Evolutionary conservation across 2,113 vertebrate genomes (phyloP).

Genomic region (Passer montanus): DNA sequence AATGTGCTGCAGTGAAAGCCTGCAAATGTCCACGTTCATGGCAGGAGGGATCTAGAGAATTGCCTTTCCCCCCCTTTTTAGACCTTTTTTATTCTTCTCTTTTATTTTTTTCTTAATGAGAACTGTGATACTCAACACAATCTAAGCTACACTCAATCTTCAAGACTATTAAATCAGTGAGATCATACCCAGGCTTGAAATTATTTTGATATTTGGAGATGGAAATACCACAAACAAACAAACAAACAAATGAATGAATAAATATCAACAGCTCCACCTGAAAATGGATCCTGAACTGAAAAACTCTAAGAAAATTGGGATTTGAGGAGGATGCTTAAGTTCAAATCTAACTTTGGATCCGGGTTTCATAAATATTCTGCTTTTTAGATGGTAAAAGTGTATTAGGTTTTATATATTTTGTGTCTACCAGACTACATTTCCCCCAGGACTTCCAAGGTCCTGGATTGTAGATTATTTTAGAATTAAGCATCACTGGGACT

Average conservation of each 20-base stretch:
- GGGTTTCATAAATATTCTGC: background rate
- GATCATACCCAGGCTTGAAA: background rate
- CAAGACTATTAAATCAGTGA: background rate
- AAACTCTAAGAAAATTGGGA: background rate
- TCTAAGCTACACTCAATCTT: background rate
- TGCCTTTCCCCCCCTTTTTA: accelerated
- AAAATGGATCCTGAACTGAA: background rate
- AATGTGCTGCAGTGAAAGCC: background rate
- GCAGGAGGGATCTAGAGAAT: background rate
- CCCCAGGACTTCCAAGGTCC: background rate
- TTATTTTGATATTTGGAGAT: background rate
- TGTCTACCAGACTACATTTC: background rate
- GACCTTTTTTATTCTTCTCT: accelerated
- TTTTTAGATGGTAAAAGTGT: background rate
- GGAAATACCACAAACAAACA: background rate
- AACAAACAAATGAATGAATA: background rate
- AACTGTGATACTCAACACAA: background rate
- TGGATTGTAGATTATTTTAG: background rate
- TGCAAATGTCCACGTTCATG: background rate
- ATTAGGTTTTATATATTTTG: background rate
- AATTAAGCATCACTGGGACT: background rate
- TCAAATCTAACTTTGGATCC: background rate
- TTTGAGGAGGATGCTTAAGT: background rate
- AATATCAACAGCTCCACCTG: too few relatives aligned
- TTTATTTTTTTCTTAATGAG: background rate